Percentiles rank a stretch among this genome's conserved stretches.
Evolutionary conservation across 2,797 vertebrate species (phyloP).

Genomic region (Hybognathus amarus): DNA sequence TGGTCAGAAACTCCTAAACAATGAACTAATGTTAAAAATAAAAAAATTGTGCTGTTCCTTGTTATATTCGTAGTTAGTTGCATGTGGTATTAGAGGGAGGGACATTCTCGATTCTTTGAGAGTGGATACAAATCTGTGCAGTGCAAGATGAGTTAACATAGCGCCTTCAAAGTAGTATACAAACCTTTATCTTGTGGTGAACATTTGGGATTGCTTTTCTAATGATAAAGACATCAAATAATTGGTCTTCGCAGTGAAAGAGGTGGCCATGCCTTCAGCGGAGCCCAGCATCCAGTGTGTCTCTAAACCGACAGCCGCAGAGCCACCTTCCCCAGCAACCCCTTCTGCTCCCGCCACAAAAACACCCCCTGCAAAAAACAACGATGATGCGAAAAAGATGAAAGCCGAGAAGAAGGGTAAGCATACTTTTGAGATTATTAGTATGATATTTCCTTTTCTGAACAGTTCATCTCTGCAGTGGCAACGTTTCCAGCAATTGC

Average conservation of each 20-base stretch:
- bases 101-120: background rate
- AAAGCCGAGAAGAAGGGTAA: constrained; percentile 94
- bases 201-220: background rate
- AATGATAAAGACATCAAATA: background rate
- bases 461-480: background rate
- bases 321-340: constrained; percentile 61
- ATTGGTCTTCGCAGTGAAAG: constrained; percentile 76
- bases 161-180: background rate
- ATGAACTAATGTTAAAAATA: background rate
- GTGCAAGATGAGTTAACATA: background rate
- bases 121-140: background rate
- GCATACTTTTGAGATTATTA: background rate
- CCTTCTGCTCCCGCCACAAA: constrained; percentile 68
- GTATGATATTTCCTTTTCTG: background rate
- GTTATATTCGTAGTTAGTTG: background rate
- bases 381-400: constrained; percentile 83
- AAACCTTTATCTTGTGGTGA: background rate
- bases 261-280: constrained; percentile 76
- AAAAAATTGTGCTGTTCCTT: background rate
- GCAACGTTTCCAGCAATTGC: background rate
- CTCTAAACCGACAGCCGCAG: constrained; percentile 71
- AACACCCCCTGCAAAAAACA: constrained; percentile 73
- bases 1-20: constrained; percentile 4
- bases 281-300: constrained; percentile 62
- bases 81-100: background rate